A percentile compares a stretch with the other conserved stretches of the same genome.
Conservation (phyloP, 2,888 invertebrate genomes). For the Lagria hirta region DNA sequence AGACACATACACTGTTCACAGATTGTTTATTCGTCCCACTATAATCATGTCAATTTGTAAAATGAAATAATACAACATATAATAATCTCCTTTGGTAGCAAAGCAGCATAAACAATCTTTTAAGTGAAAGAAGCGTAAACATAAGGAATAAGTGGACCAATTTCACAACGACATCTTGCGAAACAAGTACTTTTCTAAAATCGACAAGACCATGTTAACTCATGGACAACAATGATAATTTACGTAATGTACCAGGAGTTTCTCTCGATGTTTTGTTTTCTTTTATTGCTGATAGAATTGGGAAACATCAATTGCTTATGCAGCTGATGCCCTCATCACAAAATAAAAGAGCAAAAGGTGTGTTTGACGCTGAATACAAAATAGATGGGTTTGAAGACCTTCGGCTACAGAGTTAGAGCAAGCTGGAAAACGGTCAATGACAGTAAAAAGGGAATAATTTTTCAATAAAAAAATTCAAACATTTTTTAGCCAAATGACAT, state of each 20-base stretch:
- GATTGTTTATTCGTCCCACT: background rate
- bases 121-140: no score
- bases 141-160: no score
- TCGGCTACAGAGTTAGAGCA: background rate
- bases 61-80: background rate
- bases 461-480: no score
- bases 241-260: slow-evolving; percentile 7
- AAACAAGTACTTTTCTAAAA: no score
- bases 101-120: no score
- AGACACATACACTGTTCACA: background rate
- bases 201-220: no score
- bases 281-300: slow-evolving; percentile 34
- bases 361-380: slow-evolving; percentile 21
- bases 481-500: no score
- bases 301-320: slow-evolving; percentile 42
- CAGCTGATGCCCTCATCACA: slow-evolving; percentile 41
- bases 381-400: slow-evolving; percentile 27
- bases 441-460: no score
- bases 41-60: background rate
- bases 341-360: slow-evolving; percentile 44
- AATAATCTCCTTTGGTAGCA: no score
- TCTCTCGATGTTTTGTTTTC: background rate
- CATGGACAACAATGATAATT: no score
- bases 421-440: no score
- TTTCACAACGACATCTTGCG: no score